Percentiles rank a stretch among this genome's conserved stretches.
phyloP scores from a whole-genome alignment of 2,797 vertebrate species.

The Paramormyrops hopkinsi region DNA sequence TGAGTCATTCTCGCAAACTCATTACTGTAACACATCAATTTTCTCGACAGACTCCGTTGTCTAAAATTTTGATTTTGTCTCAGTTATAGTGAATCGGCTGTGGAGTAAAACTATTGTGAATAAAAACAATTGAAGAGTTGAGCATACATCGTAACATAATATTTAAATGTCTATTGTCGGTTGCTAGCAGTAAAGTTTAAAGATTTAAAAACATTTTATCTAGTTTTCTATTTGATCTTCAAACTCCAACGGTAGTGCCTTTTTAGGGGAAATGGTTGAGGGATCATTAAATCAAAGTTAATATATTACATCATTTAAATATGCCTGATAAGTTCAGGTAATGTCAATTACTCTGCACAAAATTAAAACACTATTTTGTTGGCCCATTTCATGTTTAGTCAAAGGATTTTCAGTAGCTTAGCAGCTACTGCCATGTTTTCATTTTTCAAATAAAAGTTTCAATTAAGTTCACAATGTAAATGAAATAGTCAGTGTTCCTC shows the following conservation, averaged over 20 bases:
- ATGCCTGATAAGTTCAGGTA: background rate
- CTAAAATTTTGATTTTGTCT: background rate
- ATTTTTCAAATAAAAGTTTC: background rate
- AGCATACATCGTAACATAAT: too few species aligned
- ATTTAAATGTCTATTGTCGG: too few species aligned
- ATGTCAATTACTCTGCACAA: background rate
- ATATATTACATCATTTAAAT: background rate
- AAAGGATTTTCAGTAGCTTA: background rate
- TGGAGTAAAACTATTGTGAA: too few species aligned
- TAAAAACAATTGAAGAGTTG: too few species aligned
- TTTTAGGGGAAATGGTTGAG: background rate
- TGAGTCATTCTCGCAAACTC: background rate
- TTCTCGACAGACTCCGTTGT: background rate
- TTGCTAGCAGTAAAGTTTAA: too few species aligned
- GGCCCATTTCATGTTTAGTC: background rate
- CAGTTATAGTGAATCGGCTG: background rate
- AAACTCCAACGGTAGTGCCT: background rate
- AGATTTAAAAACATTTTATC: too few species aligned
- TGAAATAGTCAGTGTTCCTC: background rate
- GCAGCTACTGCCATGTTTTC: background rate
- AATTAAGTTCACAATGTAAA: background rate
- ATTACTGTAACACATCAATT: background rate
- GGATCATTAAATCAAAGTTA: background rate
- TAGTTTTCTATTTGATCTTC: background rate
- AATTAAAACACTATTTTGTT: too few species aligned